Evolutionary conservation across 1,140 invertebrate genomes (phyloP).

Genomic region (Sarcophaga bullata): DNA sequence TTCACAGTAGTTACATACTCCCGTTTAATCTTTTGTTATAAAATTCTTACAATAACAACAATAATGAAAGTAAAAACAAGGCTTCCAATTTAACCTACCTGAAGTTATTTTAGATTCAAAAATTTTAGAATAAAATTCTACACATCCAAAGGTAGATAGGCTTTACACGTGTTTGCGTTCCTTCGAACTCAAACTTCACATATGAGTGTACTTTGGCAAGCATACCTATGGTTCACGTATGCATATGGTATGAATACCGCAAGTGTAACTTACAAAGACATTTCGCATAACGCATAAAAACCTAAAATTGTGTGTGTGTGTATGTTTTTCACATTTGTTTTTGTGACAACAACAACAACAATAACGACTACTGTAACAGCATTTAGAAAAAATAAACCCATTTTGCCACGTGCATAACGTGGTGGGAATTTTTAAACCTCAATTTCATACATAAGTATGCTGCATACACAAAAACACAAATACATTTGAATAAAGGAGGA

Average conservation of each 20-base stretch:
- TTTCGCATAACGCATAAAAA: not conserved
- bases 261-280: not conserved
- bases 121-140: not conserved
- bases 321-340: not conserved
- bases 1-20: constrained; percentile 6
- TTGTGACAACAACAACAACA: not conserved
- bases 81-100: not conserved
- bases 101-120: constrained; percentile 25
- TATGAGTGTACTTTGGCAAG: too few relatives aligned
- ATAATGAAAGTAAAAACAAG: not conserved
- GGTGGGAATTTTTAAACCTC: constrained; percentile 20
- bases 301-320: not conserved
- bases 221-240: too few relatives aligned
- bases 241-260: not conserved
- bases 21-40: not conserved
- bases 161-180: too few relatives aligned
- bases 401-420: constrained; percentile 22
- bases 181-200: too few relatives aligned
- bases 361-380: not conserved
- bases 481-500: not conserved
- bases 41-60: not conserved
- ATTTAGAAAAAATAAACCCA: not conserved
- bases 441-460: not conserved
- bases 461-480: not conserved
- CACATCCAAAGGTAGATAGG: too few relatives aligned